Conservation (phyloP, 2,797 vertebrate genomes). For the Cyprinella venusta region DNA sequence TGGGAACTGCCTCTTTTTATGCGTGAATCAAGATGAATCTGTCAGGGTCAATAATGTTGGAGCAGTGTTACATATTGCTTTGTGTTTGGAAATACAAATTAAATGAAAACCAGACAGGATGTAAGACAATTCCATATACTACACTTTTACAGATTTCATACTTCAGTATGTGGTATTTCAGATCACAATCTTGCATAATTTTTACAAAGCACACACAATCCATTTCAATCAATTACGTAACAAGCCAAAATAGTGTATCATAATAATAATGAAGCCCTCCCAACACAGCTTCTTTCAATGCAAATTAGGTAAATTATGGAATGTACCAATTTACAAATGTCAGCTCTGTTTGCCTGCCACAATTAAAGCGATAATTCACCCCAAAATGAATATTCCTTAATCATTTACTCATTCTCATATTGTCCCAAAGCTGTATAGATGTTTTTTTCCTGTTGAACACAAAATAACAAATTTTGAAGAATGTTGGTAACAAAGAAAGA, state of each 20-base stretch:
- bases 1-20: conserved; percentile 34
- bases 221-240: neutral
- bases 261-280: neutral
- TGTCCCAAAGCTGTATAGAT: neutral
- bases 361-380: neutral
- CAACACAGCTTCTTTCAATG: neutral
- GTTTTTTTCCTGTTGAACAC: neutral
- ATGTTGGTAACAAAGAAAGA: neutral
- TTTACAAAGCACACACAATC: conserved; percentile 1
- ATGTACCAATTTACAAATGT: neutral
- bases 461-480: neutral
- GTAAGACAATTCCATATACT: neutral
- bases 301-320: neutral
- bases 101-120: conserved; percentile 2
- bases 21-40: conserved; percentile 17
- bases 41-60: neutral
- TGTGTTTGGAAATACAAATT: conserved; percentile 11
- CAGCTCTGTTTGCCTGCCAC: neutral
- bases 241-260: neutral
- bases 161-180: neutral
- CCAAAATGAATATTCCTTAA: neutral
- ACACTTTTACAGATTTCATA: neutral
- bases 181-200: neutral
- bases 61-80: conserved; percentile 12
- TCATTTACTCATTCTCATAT: neutral